Percentiles rank a stretch among this genome's conserved stretches.
phyloP scores from a whole-genome alignment of 2,797 vertebrate species.

The Microhierax caerulescens region DNA sequence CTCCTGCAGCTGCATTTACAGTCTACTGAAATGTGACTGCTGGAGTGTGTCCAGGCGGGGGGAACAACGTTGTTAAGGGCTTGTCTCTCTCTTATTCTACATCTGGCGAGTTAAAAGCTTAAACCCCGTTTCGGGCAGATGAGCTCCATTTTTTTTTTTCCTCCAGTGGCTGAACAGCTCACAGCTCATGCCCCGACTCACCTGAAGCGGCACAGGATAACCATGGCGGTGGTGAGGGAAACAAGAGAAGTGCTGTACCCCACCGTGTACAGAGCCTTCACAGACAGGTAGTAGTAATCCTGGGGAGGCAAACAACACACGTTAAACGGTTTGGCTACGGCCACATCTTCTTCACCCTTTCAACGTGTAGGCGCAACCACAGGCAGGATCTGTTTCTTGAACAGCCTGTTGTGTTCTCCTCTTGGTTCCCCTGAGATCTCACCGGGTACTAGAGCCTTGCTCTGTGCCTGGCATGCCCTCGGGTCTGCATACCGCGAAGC shows the following conservation, averaged over 20 bases:
- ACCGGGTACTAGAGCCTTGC: neutral
- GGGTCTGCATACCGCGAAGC: fast-evolving
- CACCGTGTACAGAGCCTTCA: conserved; percentile 96
- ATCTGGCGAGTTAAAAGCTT: neutral
- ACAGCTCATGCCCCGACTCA: conserved; percentile 54
- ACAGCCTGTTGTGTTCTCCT: neutral
- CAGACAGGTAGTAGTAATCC: conserved; percentile 89
- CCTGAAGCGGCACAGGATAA: conserved; percentile 97
- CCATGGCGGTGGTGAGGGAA: conserved; percentile 95
- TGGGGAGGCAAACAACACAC: conserved; percentile 38
- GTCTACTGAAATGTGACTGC: neutral
- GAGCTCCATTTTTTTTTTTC: neutral
- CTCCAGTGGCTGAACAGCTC: neutral
- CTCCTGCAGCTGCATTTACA: neutral
- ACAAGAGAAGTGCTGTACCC: conserved; percentile 97
- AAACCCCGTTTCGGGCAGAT: neutral
- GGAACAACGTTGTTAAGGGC: neutral
- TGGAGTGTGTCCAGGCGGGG: neutral
- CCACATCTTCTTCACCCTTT: neutral
- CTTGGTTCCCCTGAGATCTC: neutral
- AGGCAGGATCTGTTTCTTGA: neutral
- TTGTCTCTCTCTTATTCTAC: neutral
- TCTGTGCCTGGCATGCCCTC: neutral
- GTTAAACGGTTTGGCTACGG: fast-evolving
- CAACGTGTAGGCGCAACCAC: fast-evolving